Conservation (phyloP, 2,888 invertebrate genomes). For the Coelopa pilipes region DNA sequence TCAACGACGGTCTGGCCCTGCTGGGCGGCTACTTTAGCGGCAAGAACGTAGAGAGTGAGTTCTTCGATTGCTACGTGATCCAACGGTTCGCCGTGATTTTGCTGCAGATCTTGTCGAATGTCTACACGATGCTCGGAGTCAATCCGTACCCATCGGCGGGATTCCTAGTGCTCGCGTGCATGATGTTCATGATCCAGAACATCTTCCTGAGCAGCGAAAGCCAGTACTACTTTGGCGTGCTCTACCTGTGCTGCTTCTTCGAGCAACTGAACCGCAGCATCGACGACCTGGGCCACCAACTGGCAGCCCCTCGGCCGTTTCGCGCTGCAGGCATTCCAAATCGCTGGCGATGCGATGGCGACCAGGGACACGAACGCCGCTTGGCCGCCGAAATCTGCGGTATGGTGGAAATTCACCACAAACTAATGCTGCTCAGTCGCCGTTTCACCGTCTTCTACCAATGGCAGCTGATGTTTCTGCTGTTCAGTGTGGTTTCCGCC, state of each 20-base stretch:
- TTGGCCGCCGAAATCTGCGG: background rate
- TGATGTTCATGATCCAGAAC: background rate
- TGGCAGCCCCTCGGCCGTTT: background rate
- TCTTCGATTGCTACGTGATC: background rate
- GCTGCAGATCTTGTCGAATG: background rate
- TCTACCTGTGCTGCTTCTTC: background rate
- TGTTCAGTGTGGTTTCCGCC: background rate
- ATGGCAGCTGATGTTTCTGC: background rate
- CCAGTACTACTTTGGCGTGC: background rate
- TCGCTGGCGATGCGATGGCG: background rate
- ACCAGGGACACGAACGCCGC: background rate
- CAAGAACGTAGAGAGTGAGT: background rate
- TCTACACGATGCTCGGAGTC: background rate
- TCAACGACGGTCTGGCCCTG: background rate
- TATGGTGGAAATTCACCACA: too few species aligned
- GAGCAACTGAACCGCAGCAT: background rate
- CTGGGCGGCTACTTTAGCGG: background rate
- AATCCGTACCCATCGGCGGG: background rate
- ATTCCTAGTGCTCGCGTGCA: background rate
- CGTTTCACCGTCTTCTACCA: background rate
- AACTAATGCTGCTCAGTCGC: background rate
- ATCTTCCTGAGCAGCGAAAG: background rate
- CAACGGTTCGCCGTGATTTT: background rate
- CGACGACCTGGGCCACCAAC: background rate
- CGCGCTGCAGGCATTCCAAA: too few species aligned